Evolutionary conservation across 2,113 vertebrate genomes (phyloP).

Genomic region (Ramphastos sulfuratus): DNA sequence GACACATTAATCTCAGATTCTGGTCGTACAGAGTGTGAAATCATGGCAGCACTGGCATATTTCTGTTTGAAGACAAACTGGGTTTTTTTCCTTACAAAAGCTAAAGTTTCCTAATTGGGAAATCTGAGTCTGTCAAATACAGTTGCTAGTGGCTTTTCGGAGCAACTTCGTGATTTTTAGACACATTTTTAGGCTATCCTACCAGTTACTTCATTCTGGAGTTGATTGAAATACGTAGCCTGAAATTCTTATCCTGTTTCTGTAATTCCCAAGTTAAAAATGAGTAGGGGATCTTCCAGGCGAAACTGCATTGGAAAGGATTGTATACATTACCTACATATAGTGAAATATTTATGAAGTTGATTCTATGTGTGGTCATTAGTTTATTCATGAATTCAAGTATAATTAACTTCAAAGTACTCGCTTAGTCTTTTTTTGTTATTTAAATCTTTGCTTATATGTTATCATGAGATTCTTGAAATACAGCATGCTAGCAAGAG

Average conservation of each 20-base stretch:
- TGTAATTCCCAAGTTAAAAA: background rate
- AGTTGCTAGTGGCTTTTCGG: background rate
- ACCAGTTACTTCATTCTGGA: background rate
- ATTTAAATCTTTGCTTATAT: background rate
- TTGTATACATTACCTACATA: background rate
- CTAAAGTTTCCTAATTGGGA: background rate
- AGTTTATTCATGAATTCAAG: background rate
- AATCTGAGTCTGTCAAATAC: background rate
- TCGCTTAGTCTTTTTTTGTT: background rate
- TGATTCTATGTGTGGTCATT: background rate
- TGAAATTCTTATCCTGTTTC: background rate
- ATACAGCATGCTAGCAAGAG: background rate
- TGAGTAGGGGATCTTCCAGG: background rate
- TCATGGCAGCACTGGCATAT: background rate
- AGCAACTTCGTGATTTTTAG: background rate
- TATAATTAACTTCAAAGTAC: background rate
- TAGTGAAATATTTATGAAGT: background rate
- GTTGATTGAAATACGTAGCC: background rate
- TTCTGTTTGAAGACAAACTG: background rate
- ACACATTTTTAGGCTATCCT: background rate
- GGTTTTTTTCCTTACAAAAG: background rate
- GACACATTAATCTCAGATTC: background rate
- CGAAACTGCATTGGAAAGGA: background rate
- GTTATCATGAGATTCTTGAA: background rate
- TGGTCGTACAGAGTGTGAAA: background rate